Percentiles rank a stretch among this genome's conserved stretches.
phyloP scores from a whole-genome alignment of 2,113 vertebrate species.

The Sialia sialis region DNA sequence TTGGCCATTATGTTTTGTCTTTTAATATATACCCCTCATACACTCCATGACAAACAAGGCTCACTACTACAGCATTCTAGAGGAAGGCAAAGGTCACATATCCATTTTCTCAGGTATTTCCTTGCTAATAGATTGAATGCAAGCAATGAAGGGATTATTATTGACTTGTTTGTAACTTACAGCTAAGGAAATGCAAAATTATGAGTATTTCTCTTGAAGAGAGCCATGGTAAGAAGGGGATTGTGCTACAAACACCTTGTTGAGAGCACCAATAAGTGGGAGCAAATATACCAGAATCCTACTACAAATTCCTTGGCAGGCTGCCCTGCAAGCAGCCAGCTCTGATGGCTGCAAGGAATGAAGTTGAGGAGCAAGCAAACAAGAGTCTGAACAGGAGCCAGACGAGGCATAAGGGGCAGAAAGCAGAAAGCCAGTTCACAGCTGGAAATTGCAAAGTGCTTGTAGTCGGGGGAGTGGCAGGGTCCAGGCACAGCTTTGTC shows the following conservation, averaged over 20 bases:
- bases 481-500: not conserved
- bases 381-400: not conserved
- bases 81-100: not conserved
- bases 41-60: not conserved
- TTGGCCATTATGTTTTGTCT: not conserved
- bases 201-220: not conserved
- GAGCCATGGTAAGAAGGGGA: not conserved
- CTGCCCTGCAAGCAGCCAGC: not conserved
- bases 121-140: not conserved
- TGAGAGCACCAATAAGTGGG: not conserved
- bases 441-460: not conserved
- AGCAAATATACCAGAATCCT: not conserved
- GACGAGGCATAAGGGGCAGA: not conserved
- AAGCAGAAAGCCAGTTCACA: not conserved
- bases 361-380: not conserved
- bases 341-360: slow-evolving; percentile 2
- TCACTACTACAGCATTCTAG: not conserved
- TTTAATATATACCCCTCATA: not conserved
- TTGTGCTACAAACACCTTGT: not conserved
- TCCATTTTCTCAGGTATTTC: not conserved
- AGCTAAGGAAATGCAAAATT: not conserved
- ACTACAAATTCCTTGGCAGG: not conserved
- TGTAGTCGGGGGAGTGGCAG: not conserved
- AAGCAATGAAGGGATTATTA: not conserved
- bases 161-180: not conserved